Conservation (phyloP, 2,888 invertebrate species). For the Notodonta dromedarius region DNA sequence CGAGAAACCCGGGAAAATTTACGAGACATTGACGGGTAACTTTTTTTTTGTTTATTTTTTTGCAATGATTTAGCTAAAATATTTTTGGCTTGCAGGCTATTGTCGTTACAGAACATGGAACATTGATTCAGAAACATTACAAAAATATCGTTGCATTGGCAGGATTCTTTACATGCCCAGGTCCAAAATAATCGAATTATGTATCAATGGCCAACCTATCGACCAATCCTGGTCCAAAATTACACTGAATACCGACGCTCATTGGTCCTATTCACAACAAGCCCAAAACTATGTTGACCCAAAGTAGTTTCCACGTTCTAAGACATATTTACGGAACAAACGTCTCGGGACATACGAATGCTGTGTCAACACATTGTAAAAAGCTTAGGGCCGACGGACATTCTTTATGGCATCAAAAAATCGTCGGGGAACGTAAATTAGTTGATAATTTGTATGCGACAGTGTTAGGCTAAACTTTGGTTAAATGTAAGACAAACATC, state of each 20-base stretch:
- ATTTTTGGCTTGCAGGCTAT: too few relatives aligned
- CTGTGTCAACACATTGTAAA: conserved; percentile 55
- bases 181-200: not conserved
- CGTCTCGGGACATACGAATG: conserved; percentile 34
- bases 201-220: not conserved
- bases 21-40: not conserved
- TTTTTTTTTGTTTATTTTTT: not conserved
- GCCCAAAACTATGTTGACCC: conserved; percentile 28
- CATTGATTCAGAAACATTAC: too few relatives aligned
- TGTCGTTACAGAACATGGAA: too few relatives aligned
- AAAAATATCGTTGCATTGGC: too few relatives aligned
- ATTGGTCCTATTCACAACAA: conserved; percentile 36
- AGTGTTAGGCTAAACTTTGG: conserved; percentile 73
- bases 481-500: conserved; percentile 78
- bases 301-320: conserved; percentile 26
- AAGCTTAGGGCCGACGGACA: conserved; percentile 63
- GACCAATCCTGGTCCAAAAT: conserved; percentile 28
- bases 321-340: conserved; percentile 29
- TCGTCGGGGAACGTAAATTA: conserved; percentile 75
- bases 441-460: conserved; percentile 82
- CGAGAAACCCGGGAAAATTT: not conserved
- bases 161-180: not conserved
- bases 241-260: conserved; percentile 33
- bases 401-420: conserved; percentile 66
- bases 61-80: not conserved